Conservation (phyloP, 1,140 invertebrate species). For the Zaprionus taronus region DNA sequence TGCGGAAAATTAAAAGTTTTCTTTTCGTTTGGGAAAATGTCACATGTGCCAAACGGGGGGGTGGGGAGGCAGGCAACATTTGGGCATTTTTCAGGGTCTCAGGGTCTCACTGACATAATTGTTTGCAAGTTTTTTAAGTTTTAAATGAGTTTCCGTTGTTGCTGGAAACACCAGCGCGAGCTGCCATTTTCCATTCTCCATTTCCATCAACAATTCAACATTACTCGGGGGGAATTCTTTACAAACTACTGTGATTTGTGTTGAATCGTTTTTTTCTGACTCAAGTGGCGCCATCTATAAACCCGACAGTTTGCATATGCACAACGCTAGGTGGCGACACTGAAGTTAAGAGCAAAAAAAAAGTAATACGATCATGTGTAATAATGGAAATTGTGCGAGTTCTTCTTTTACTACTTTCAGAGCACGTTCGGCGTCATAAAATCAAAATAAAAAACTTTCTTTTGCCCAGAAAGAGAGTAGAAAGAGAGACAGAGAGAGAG, state of each 20-base stretch:
- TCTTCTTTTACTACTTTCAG: conserved; percentile 7
- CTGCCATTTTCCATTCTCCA: not conserved
- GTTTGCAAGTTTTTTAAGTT: conserved; percentile 48
- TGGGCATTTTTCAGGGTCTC: conserved; percentile 43
- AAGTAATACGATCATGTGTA: conserved; percentile 21
- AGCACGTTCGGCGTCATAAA: conserved; percentile 60
- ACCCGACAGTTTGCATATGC: not conserved
- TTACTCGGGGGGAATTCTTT: conserved; percentile 7
- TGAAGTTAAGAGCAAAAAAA: not conserved
- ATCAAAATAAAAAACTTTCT: conserved; percentile 73
- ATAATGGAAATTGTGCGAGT: conserved; percentile 24
- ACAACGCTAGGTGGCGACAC: conserved; percentile 5
- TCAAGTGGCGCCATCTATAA: conserved; percentile 9
- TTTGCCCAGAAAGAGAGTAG: not conserved
- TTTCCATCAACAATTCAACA: not conserved
- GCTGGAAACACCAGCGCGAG: not conserved
- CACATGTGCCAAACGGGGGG: conserved; percentile 52
- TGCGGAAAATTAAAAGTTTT: conserved; percentile 83
- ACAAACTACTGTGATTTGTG: conserved; percentile 4
- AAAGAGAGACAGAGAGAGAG: not conserved
- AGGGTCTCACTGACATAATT: conserved; percentile 30
- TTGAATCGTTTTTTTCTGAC: not conserved
- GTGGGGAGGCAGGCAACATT: conserved; percentile 21
- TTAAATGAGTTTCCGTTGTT: conserved; percentile 42
- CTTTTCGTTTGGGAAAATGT: conserved; percentile 50